Conservation (phyloP, 2,888 invertebrate genomes). For the Hartigia nigra region DNA sequence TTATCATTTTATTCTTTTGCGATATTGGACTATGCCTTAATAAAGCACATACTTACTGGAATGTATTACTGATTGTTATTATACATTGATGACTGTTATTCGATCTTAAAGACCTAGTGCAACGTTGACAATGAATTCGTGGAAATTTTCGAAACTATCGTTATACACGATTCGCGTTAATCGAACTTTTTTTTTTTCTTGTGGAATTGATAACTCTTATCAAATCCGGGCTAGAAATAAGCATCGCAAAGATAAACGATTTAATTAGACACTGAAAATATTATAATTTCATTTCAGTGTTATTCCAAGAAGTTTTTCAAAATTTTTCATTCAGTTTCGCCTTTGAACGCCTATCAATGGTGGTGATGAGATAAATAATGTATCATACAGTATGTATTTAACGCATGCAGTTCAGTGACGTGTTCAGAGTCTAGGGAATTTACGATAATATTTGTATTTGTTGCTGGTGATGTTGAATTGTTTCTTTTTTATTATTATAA, state of each 20-base stretch:
- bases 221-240: not conserved
- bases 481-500: slow-evolving; percentile 22
- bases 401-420: not conserved
- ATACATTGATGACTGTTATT: too few species aligned
- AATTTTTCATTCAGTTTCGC: too few species aligned
- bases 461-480: not conserved
- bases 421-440: not conserved
- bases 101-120: too few species aligned
- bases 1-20: too few species aligned
- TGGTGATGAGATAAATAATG: not conserved
- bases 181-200: not conserved
- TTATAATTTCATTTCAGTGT: not conserved
- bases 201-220: not conserved
- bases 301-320: not conserved
- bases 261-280: not conserved
- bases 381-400: not conserved
- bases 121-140: too few species aligned
- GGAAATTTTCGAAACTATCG: too few species aligned
- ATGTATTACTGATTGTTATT: too few species aligned
- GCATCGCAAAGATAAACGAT: not conserved
- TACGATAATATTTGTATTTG: not conserved
- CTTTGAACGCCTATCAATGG: too few species aligned
- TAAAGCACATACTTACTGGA: too few species aligned
- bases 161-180: not conserved
- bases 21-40: too few species aligned